phyloP scores from a whole-genome alignment of 2,797 vertebrate genomes.

The Periparus ater region DNA sequence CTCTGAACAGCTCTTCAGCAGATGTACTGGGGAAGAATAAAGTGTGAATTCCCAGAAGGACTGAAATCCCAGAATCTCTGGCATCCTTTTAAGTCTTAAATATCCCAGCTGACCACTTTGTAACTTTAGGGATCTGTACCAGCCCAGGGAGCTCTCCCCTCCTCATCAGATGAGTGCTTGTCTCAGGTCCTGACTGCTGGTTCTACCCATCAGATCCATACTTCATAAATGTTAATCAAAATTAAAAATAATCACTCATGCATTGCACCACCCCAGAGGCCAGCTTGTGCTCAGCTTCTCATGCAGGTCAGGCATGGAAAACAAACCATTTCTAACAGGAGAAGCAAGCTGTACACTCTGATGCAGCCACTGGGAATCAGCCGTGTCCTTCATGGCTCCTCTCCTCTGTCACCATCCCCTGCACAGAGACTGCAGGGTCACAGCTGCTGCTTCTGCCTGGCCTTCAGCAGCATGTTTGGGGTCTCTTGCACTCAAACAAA shows the following conservation, averaged over 20 bases:
- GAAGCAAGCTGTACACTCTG: not conserved
- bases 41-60: not conserved
- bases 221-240: not conserved
- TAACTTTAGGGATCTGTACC: not conserved
- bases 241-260: not conserved
- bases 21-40: not conserved
- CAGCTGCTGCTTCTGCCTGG: not conserved
- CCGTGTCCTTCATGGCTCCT: not conserved
- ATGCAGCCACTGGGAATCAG: not conserved
- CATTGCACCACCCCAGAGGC: not conserved
- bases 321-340: not conserved
- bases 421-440: not conserved
- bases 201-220: not conserved
- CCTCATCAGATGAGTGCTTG: not conserved
- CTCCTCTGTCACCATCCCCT: accelerated
- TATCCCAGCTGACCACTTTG: not conserved
- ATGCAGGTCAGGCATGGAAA: not conserved
- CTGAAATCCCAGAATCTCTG: not conserved
- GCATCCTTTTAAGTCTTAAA: not conserved
- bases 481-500: not conserved
- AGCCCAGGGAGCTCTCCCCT: not conserved
- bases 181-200: not conserved
- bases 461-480: not conserved
- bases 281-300: not conserved
- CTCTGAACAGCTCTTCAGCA: not conserved